Percentiles rank a stretch among this genome's conserved stretches.
These are phyloP conservation scores for Leucoraja erinaceus DNA, from an alignment of 2,113 vertebrate genomes.

Conservation along the genomic window DNA sequence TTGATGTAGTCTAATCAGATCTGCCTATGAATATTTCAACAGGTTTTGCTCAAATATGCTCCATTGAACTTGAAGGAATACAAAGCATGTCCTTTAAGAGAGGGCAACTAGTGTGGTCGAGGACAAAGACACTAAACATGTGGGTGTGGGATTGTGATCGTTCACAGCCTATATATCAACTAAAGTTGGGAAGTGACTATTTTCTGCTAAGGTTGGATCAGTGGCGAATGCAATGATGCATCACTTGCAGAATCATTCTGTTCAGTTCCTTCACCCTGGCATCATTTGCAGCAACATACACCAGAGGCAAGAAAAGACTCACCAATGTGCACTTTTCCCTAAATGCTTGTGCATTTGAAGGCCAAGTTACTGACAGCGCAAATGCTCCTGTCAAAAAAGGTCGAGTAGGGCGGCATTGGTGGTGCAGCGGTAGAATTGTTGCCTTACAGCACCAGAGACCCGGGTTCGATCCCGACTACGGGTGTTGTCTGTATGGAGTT, in stretches of 20 bases:
- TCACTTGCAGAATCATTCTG: not conserved
- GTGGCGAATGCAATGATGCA: not conserved
- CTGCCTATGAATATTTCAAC: not conserved
- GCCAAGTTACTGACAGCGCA: not conserved
- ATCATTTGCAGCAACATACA: not conserved
- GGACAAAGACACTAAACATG: not conserved
- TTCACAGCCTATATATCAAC: not conserved
- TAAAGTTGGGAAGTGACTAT: not conserved
- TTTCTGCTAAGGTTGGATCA: not conserved
- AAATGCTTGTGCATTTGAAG: not conserved
- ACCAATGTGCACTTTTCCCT: not conserved
- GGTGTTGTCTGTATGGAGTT: too few relatives aligned
- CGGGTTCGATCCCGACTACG: too few relatives aligned
- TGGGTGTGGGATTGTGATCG: not conserved
- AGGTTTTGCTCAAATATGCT: not conserved
- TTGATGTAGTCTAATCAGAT: not conserved
- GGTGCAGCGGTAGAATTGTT: too few relatives aligned
- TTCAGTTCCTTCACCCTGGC: not conserved
- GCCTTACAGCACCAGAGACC: too few relatives aligned
- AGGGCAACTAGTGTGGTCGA: not conserved
- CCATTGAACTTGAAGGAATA: not conserved
- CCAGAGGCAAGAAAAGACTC: not conserved
- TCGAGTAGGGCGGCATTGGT: too few relatives aligned
- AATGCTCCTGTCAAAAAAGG: not conserved
- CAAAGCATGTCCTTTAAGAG: too few relatives aligned